Conservation (phyloP, 2,113 vertebrate genomes). For the Acrocephalus arundinaceus region DNA sequence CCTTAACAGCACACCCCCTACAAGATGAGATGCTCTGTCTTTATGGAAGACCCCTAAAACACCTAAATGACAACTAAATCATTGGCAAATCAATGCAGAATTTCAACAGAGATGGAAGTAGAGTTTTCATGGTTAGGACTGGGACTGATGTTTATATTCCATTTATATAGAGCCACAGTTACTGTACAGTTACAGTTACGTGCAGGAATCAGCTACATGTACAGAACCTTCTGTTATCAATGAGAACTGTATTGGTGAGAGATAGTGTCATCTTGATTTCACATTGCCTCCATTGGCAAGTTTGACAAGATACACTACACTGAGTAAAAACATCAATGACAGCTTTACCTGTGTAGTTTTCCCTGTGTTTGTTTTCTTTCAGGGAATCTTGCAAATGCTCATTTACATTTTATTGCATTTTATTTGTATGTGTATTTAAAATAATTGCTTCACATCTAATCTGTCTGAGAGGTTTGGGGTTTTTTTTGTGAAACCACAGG, state of each 20-base stretch:
- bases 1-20: neutral
- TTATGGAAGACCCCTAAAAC: neutral
- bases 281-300: neutral
- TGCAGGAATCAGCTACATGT: neutral
- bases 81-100: neutral
- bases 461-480: neutral
- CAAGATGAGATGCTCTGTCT: neutral
- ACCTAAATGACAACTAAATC: neutral
- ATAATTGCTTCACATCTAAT: neutral
- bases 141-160: neutral
- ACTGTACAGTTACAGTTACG: neutral
- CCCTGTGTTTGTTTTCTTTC: neutral
- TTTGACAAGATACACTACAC: rapidly evolving
- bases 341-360: neutral
- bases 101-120: neutral
- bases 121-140: neutral
- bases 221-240: neutral
- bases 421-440: neutral
- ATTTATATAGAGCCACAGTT: neutral
- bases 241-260: neutral
- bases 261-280: neutral
- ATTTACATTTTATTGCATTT: neutral
- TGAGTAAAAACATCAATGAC: neutral
- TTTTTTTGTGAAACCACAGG: neutral
- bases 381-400: neutral